These are phyloP conservation scores for Oreohelix idahoensis DNA, from an alignment of 1,140 invertebrate genomes.

Conservation along the genomic window DNA sequence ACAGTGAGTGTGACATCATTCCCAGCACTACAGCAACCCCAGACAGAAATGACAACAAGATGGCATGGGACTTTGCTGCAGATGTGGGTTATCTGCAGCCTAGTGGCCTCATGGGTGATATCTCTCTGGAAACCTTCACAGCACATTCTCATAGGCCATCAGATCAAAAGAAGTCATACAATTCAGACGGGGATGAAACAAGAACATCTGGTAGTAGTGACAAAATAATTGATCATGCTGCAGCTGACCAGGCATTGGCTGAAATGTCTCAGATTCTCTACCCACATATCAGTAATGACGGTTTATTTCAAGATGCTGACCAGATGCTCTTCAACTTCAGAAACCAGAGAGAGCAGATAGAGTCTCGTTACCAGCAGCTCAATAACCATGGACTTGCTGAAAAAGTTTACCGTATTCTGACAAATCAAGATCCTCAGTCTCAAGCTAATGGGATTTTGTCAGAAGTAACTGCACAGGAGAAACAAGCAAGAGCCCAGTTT, in stretches of 20 bases:
- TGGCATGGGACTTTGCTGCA: conserved; percentile 63
- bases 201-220: conserved; percentile 42
- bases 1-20: conserved; percentile 53
- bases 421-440: conserved; percentile 53
- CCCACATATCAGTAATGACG: neutral
- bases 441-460: conserved; percentile 61
- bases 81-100: conserved; percentile 56
- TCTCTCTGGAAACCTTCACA: conserved; percentile 48
- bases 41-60: conserved; percentile 47
- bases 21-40: conserved; percentile 48
- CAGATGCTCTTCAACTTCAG: conserved; percentile 33
- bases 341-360: conserved; percentile 29
- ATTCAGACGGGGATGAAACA: conserved; percentile 50
- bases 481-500: conserved; percentile 49
- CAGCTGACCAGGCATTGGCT: conserved; percentile 27
- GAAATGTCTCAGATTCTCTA: neutral
- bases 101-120: conserved; percentile 52
- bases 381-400: conserved; percentile 50
- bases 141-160: conserved; percentile 22
- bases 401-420: conserved; percentile 58
- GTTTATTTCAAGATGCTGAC: conserved; percentile 3
- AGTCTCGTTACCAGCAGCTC: conserved; percentile 38
- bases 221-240: conserved; percentile 36
- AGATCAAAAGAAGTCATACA: conserved; percentile 29
- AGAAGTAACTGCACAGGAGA: conserved; percentile 56